These are phyloP conservation scores for Cossypha niveicapilla DNA, from an alignment of 2,797 vertebrate species.

Conservation along the genomic window DNA sequence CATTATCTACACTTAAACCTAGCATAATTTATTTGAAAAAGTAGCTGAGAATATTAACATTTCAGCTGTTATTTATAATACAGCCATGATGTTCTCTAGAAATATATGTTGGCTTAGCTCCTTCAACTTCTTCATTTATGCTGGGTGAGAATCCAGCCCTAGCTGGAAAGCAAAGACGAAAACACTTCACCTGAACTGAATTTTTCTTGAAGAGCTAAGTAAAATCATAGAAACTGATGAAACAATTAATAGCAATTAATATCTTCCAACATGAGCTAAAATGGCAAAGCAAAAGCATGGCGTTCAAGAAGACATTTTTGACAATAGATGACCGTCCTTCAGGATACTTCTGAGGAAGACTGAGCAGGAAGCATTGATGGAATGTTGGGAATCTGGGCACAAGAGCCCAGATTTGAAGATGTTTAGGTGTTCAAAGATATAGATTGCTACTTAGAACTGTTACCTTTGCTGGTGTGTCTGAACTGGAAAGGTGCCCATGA, in stretches of 20 bases:
- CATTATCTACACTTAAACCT: slow-evolving; percentile 47
- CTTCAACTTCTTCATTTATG: neutral
- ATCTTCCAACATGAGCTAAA: neutral
- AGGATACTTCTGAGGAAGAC: neutral
- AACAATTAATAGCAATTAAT: neutral
- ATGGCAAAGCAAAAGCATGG: neutral
- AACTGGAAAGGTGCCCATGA: neutral
- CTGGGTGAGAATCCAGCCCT: neutral
- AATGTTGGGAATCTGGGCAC: neutral
- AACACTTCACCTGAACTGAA: neutral
- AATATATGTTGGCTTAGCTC: neutral
- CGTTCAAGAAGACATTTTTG: neutral
- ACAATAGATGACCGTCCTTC: neutral
- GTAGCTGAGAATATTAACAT: slow-evolving; percentile 19
- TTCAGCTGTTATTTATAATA: slow-evolving; percentile 17
- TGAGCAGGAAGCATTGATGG: neutral
- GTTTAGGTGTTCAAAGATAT: neutral
- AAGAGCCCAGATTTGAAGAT: neutral
- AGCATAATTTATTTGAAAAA: slow-evolving; percentile 37
- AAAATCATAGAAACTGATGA: neutral
- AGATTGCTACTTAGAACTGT: neutral
- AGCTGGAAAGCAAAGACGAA: neutral
- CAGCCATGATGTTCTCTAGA: neutral
- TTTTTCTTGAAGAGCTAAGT: neutral
- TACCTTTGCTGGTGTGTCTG: neutral